Base-by-base conservation (phyloP, 1,140 invertebrate species). In the Dendroctonus valens region DNA sequence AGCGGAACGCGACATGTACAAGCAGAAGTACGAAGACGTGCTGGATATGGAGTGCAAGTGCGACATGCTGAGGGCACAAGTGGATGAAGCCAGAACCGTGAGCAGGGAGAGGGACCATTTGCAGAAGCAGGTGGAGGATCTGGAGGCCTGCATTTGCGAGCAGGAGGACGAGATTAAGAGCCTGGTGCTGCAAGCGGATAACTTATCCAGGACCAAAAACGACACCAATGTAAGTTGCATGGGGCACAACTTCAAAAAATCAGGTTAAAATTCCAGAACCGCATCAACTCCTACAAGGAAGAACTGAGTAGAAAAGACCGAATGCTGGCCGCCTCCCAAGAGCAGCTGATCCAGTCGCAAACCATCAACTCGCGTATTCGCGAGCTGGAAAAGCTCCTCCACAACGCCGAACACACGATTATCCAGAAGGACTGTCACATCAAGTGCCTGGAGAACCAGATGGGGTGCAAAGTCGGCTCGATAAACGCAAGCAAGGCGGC, bases 81-180 rank as follows among this genome's bases (percentile, higher is more conserved):
- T 73, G 5, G 69, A 74, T 40, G 67, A 65, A 9, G 58, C 65
- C 7, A 69, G 48, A 37, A 50, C 57, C 0, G 41, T 74, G 15
- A 53, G 49, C 41, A 46, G 69, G 50, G 73, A 74, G 39, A 65
- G 70, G 26, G 70, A 77, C 41, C 58, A 64, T 1, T 54, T 74
- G 26, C 41, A 65, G 38, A 67, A 69, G 44, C 74, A 78, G 61
- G 59, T 74, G 0, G 7, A 62, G 9, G 73, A 76, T 49, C 65
- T 73, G 15, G 69, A 76, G 55, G 69, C 70, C 44, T 71, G 73
- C 37, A 73, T 78, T 9, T 68, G 70, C 12, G 77, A 78, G 41
- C 75, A 77, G 64, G 76, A 78, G 39, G 67, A 76, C 15, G 77
- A 78, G 69, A 76, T 77, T 12, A 74, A 69, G 40, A 59, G 57